Percentiles rank a stretch among this genome's conserved stretches.
phyloP scores from a whole-genome alignment of 2,113 vertebrate species.

The Rhinopomastus cyanomelas region DNA sequence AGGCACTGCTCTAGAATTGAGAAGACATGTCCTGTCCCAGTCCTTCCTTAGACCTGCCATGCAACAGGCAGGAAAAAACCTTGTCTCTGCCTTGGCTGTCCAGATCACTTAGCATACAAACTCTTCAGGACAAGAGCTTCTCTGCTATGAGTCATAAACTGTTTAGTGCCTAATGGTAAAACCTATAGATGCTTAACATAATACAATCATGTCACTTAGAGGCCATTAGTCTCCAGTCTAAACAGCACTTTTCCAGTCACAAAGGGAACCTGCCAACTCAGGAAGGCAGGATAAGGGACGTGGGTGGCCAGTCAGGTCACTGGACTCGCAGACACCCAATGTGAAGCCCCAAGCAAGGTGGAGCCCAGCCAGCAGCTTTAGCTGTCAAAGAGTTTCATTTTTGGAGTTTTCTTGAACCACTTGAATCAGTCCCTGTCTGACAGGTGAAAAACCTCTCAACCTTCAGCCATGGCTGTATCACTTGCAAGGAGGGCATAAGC shows the following conservation, averaged over 20 bases:
- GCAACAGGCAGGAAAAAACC: neutral
- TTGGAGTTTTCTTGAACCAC: neutral
- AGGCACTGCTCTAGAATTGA: neutral
- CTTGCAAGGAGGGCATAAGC: neutral
- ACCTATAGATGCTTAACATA: conserved; percentile 66
- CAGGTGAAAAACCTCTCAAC: neutral
- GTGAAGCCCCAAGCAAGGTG: neutral
- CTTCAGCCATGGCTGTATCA: fast-evolving
- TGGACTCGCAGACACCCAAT: neutral
- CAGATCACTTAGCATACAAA: neutral
- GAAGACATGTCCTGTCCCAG: neutral
- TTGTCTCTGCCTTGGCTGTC: neutral
- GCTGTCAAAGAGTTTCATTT: neutral
- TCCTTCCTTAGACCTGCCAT: neutral
- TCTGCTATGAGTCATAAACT: conserved; percentile 66
- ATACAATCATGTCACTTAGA: conserved; percentile 62
- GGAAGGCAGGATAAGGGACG: neutral
- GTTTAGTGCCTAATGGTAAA: conserved; percentile 65
- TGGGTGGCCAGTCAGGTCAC: conserved; percentile 15
- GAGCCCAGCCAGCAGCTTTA: neutral
- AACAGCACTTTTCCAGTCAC: conserved; percentile 39
- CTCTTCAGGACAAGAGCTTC: conserved; percentile 39
- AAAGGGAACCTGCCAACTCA: neutral
- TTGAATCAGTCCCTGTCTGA: neutral
- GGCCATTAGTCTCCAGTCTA: conserved; percentile 59